Evolutionary conservation across 1,140 invertebrate genomes (phyloP).

Genomic region (Lucilia cuprina): DNA sequence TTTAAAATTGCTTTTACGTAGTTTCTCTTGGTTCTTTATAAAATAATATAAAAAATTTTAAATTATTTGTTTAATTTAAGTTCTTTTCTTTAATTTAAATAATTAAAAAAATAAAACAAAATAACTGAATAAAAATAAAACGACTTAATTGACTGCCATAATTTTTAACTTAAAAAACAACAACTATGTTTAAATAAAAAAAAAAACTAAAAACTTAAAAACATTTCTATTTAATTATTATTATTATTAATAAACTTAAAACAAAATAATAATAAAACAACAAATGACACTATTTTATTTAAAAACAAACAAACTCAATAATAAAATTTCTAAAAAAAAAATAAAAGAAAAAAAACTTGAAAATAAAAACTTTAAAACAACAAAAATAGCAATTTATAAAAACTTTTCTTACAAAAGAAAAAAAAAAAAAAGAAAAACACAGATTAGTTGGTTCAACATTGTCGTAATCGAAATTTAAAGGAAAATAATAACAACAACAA

Average conservation of each 20-base stretch:
- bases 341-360: background rate
- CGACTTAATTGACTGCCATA: conserved; percentile 33
- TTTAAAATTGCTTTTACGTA: no score
- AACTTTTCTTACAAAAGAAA: background rate
- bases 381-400: conserved; percentile 36
- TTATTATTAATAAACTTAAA: conserved; percentile 6
- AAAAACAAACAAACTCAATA: conserved; percentile 35
- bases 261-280: conserved; percentile 21
- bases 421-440: conserved; percentile 23
- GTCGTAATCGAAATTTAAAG: conserved; percentile 42
- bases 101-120: conserved; percentile 26
- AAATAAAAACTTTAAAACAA: background rate
- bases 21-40: no score
- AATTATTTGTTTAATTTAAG: no score
- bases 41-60: no score
- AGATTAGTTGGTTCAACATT: conserved; percentile 43
- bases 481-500: conserved; percentile 27
- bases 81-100: conserved; percentile 6
- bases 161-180: conserved; percentile 21
- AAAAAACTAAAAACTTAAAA: conserved; percentile 15
- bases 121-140: background rate
- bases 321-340: background rate
- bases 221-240: conserved; percentile 28
- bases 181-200: background rate
- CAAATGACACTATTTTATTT: conserved; percentile 30